phyloP scores from a whole-genome alignment of 2,113 vertebrate species.

The Rafetus swinhoei region DNA sequence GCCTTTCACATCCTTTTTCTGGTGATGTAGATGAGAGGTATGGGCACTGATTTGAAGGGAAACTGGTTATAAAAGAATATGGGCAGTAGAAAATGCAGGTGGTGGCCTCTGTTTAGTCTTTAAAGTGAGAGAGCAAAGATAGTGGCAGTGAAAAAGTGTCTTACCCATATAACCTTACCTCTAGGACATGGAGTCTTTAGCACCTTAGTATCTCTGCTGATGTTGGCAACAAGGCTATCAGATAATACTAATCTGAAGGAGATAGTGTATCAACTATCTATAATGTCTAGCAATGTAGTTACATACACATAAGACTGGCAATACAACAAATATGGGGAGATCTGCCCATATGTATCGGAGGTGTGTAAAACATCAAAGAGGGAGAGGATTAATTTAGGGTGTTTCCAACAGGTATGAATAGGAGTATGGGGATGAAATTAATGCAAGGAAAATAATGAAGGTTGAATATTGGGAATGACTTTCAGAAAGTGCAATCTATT shows the following conservation, averaged over 20 bases:
- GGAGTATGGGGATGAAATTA: background rate
- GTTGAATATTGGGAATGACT: background rate
- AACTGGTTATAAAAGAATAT: background rate
- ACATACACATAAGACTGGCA: fast-evolving
- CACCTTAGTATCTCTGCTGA: fast-evolving
- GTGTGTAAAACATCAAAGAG: background rate
- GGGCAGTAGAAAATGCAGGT: background rate
- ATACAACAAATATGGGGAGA: background rate
- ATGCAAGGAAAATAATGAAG: background rate
- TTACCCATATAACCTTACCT: background rate
- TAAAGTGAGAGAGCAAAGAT: background rate
- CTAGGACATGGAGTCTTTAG: background rate
- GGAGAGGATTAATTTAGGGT: background rate
- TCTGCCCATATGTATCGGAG: background rate
- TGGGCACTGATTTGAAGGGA: background rate
- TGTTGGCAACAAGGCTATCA: background rate
- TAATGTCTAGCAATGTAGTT: background rate
- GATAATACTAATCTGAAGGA: background rate
- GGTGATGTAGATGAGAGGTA: background rate
- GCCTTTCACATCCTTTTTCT: background rate
- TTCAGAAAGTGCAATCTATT: background rate
- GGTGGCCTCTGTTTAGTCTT: background rate
- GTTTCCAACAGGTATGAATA: background rate
- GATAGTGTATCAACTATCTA: background rate
- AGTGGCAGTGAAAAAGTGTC: background rate